A percentile compares a stretch with the other conserved stretches of the same genome.
Evolutionary conservation across 2,888 invertebrate genomes (phyloP).

Genomic region (Dryadula phaetusa): DNA sequence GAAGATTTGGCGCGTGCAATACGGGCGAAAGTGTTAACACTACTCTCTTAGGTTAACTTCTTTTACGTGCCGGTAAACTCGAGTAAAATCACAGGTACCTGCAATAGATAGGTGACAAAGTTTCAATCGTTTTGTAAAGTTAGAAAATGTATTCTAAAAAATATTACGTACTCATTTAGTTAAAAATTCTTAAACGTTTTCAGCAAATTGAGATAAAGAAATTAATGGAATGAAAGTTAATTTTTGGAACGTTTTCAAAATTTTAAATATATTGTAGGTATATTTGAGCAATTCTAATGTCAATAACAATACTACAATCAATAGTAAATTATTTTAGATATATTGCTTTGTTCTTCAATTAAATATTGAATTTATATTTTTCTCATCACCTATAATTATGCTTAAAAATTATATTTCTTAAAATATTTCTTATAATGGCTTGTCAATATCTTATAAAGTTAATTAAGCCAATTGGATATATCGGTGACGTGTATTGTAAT

Average conservation of each 20-base stretch:
- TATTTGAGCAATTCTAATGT: too few relatives aligned
- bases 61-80: slow-evolving; percentile 64
- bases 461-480: background rate
- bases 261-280: too few relatives aligned
- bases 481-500: background rate
- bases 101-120: slow-evolving; percentile 63
- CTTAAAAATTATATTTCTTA: too few relatives aligned
- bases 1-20: slow-evolving; percentile 60
- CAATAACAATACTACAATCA: too few relatives aligned
- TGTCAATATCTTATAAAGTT: background rate
- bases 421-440: background rate
- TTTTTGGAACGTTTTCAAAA: too few relatives aligned
- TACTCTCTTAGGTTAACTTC: slow-evolving; percentile 62
- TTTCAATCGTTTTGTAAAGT: slow-evolving; percentile 54
- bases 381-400: too few relatives aligned
- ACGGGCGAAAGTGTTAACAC: slow-evolving; percentile 74
- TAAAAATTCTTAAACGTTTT: too few relatives aligned
- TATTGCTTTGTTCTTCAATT: too few relatives aligned
- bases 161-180: background rate
- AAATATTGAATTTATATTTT: too few relatives aligned
- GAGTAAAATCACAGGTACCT: slow-evolving; percentile 64
- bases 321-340: too few relatives aligned
- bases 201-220: too few relatives aligned
- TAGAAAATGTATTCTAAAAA: slow-evolving; percentile 52
- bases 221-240: too few relatives aligned